These are phyloP conservation scores for Andrena camellia DNA, from an alignment of 2,888 invertebrate species.

Conservation along the genomic window DNA sequence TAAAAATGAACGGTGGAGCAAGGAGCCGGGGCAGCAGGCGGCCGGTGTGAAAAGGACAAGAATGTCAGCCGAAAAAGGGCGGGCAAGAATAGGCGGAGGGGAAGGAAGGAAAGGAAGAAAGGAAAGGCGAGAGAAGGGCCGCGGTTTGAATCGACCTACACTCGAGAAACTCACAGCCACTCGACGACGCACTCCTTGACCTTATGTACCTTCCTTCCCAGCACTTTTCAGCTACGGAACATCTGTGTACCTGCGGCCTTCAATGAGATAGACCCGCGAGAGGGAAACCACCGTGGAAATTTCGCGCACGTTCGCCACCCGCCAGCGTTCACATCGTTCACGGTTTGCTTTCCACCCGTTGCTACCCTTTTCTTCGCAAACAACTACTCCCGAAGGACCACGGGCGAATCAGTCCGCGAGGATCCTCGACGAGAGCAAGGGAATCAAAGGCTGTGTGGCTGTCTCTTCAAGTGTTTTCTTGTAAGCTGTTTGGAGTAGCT, in stretches of 20 bases:
- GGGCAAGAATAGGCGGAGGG: conserved; percentile 11
- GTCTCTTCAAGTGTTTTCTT: no score
- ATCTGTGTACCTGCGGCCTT: conserved; percentile 53
- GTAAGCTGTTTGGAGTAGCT: no score
- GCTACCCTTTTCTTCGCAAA: neutral
- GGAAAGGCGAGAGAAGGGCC: conserved; percentile 37
- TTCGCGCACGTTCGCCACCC: neutral
- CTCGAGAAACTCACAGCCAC: conserved; percentile 67
- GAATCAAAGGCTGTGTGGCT: no score
- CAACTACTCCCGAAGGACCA: neutral
- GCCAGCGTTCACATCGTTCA: neutral
- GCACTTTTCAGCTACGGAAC: conserved; percentile 63
- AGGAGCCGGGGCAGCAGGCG: neutral
- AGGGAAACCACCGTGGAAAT: conserved; percentile 17
- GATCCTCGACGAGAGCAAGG: no score
- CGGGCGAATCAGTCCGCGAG: no score
- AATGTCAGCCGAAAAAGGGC: conserved; percentile 5
- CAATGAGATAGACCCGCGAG: conserved; percentile 33
- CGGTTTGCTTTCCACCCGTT: neutral
- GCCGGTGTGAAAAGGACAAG: conserved; percentile 40
- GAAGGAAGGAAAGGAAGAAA: neutral
- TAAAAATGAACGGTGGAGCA: conserved; percentile 36
- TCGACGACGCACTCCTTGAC: conserved; percentile 74
- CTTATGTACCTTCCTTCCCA: conserved; percentile 69
- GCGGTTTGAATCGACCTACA: conserved; percentile 63